Percentiles rank a stretch among this genome's conserved stretches.
These are phyloP conservation scores for Tetraodon nigroviridis DNA, from an alignment of 2,113 vertebrate species.

Conservation along the genomic window DNA sequence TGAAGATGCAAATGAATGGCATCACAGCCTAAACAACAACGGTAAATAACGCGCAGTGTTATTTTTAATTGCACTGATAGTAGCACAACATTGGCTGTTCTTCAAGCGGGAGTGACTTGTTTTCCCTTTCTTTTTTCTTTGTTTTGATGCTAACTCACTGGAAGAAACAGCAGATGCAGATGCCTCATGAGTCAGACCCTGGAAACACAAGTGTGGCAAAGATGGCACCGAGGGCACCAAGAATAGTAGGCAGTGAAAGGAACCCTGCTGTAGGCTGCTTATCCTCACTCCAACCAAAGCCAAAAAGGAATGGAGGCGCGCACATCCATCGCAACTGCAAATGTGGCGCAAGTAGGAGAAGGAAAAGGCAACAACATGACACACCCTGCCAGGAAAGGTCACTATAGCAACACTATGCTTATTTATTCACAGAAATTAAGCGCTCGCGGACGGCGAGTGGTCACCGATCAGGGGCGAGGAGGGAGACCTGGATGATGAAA, in stretches of 20 bases:
- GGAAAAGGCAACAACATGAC: constrained; percentile 4
- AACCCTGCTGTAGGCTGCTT: constrained; percentile 30
- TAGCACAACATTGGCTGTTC: constrained; percentile 3
- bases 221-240: constrained; percentile 37
- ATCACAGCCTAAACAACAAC: neutral
- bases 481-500: constrained; percentile 17
- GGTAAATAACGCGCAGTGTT: constrained; percentile 5
- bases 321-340: constrained; percentile 23
- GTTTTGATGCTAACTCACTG: constrained; percentile 13
- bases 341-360: neutral
- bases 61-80: constrained; percentile 1
- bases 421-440: constrained; percentile 23
- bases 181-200: constrained; percentile 51
- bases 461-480: constrained; percentile 21
- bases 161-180: constrained; percentile 41
- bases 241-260: constrained; percentile 37
- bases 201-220: constrained; percentile 37
- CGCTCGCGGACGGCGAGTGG: constrained; percentile 11
- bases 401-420: constrained; percentile 21
- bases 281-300: constrained; percentile 38
- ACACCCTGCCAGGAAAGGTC: constrained; percentile 34
- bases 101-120: constrained; percentile 13
- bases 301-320: constrained; percentile 38
- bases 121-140: constrained; percentile 11
- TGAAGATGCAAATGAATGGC: constrained; percentile 22